Evolutionary conservation across 2,113 vertebrate genomes (phyloP), one percentile per base, ranked within the genome.

Genomic region (Nestor notabilis): DNA sequence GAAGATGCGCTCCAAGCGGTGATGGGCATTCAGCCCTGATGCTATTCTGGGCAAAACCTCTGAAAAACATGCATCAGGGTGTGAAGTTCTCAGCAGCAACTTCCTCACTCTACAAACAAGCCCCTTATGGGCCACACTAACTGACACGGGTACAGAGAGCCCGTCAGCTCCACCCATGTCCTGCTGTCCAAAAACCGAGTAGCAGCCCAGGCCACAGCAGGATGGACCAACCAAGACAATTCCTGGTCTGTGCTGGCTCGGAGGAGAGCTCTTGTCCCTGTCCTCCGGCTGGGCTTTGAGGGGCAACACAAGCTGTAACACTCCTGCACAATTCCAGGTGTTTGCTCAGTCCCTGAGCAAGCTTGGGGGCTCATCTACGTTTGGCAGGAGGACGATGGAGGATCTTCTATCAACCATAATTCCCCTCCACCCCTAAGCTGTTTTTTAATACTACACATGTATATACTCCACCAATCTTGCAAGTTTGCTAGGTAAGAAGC

Each of bases 401-500:
- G 43, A 24, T 46, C 28, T 37, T 74, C 25, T 5, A 82, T n/a
- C 39, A 69, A 12, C 28, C 14, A n/a, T 41, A 39, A 43, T 61
- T 39, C 46, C 13, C 23, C 1, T 10, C 11, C 3, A 2, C n/a
- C 28, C 31, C 11, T 6, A 3, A 0, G 11, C 27, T 66, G 33
- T 39, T 33, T 25, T 41, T 46, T 60, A 43, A 49, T 37, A 64
- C 5, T 72, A 7, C 35, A 41, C 5, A 41, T 9, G 1, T 50
- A 60, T n/a, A 39, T 9, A 49, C 11, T 39, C 18, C 6, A 28
- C 25, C 11, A n/a, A 27, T 83, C 31, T 41, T 71, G 25, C n/a
- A 68, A 41, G 17, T 75, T 37, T 47, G 10, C 97, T 19, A 94
- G 49, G 97, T 96, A 63, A 92, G 50, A 16, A 98, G 97, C 5